Percentiles rank a stretch among this genome's conserved stretches.
Conservation (phyloP, 2,888 invertebrate species). For the Kuschelorhynchus macadamiae region DNA sequence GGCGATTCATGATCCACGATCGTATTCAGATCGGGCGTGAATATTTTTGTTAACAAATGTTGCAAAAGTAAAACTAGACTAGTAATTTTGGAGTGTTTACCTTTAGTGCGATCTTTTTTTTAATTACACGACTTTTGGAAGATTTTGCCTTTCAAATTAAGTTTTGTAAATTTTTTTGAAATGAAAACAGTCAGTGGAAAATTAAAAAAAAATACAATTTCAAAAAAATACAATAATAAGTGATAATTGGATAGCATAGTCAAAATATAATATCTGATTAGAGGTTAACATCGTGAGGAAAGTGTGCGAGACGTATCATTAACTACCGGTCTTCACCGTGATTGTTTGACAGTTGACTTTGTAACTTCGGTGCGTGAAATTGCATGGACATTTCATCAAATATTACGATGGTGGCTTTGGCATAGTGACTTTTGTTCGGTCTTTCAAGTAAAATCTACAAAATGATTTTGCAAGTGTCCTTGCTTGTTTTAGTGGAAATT, state of each 20-base stretch:
- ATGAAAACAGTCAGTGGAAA: not conserved
- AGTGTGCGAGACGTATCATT: constrained; percentile 1
- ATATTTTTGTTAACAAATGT: not conserved
- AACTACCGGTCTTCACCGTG: not conserved
- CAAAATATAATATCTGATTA: constrained; percentile 1
- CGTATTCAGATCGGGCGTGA: constrained; percentile 24
- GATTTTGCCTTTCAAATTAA: too few species aligned
- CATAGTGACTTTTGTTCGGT: constrained; percentile 2
- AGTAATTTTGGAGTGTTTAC: too few species aligned
- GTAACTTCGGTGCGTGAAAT: constrained; percentile 19
- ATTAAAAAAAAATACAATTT: not conserved
- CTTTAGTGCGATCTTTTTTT: too few species aligned
- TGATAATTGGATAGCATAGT: constrained; percentile 15
- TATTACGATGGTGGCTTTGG: constrained; percentile 12
- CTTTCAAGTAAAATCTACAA: not conserved
- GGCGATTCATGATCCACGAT: constrained; percentile 11
- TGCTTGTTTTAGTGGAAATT: constrained; percentile 7
- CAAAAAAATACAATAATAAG: constrained; percentile 6
- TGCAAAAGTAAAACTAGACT: too few species aligned
- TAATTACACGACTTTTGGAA: too few species aligned
- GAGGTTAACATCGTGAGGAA: not conserved
- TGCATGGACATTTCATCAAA: not conserved
- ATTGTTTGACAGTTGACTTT: constrained; percentile 19
- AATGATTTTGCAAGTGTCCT: constrained; percentile 11
- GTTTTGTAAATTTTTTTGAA: too few species aligned